A percentile compares a stretch with the other conserved stretches of the same genome.
These are phyloP conservation scores for Ellobius talpinus DNA, from an alignment of 2,113 vertebrate species.

Conservation along the genomic window DNA sequence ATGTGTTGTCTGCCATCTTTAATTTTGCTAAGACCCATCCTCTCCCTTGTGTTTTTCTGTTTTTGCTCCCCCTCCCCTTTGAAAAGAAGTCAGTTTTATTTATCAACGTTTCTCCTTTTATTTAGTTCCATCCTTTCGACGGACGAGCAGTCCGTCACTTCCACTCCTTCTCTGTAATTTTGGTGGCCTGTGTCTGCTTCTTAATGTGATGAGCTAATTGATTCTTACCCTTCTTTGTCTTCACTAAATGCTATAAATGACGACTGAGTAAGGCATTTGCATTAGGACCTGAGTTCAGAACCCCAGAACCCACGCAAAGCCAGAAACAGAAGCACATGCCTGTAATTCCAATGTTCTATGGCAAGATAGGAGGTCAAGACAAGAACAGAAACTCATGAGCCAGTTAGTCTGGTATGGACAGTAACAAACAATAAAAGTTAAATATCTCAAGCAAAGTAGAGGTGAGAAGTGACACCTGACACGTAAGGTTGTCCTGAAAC, in stretches of 20 bases:
- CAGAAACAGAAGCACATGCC: not conserved
- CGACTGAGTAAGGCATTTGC: not conserved
- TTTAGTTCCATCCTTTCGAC: not conserved
- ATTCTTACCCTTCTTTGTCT: not conserved
- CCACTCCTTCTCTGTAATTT: not conserved
- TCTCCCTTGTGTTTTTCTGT: not conserved
- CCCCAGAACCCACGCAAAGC: not conserved
- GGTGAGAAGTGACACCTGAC: not conserved
- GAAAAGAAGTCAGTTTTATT: constrained; percentile 15
- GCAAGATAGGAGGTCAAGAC: not conserved
- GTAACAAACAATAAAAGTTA: not conserved
- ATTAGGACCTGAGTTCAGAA: not conserved
- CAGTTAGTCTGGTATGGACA: not conserved
- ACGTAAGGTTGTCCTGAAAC: not conserved
- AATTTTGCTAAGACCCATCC: not conserved
- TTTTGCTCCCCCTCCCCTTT: not conserved
- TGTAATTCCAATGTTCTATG: not conserved
- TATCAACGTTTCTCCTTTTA: not conserved
- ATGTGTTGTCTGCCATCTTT: not conserved
- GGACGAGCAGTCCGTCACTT: not conserved
- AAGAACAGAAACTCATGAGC: not conserved
- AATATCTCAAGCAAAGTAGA: not conserved
- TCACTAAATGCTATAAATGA: not conserved
- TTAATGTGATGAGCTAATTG: not conserved
- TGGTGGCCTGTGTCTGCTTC: not conserved